Conservation (phyloP, 2,113 vertebrate genomes). For the Sceloporus undulatus region DNA sequence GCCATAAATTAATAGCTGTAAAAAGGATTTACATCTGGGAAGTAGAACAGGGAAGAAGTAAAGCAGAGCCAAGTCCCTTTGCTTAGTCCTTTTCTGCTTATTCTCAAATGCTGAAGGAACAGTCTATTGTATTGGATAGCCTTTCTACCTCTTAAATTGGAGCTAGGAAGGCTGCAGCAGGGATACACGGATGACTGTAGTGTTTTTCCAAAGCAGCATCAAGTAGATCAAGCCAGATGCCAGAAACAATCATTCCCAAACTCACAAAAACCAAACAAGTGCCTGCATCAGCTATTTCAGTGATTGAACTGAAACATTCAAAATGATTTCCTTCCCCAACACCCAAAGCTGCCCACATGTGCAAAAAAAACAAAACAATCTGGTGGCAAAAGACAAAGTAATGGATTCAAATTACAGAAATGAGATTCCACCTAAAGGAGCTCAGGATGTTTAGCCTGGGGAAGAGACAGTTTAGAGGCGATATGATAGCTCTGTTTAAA, state of each 20-base stretch:
- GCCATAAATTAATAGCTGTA: conserved; percentile 9
- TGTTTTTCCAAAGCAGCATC: background rate
- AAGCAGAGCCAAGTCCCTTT: background rate
- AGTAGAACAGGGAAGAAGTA: background rate
- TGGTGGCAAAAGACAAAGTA: background rate
- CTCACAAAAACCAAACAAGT: background rate
- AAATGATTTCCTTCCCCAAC: background rate
- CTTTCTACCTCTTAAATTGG: background rate
- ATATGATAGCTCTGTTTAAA: too few relatives aligned
- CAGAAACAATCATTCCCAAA: background rate
- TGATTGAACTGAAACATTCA: background rate
- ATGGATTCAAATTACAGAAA: too few relatives aligned
- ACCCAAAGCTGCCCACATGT: background rate
- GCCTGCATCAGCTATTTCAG: background rate
- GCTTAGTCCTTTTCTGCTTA: too few relatives aligned
- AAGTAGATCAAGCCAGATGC: too few relatives aligned
- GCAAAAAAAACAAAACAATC: too few relatives aligned
- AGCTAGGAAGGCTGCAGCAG: background rate
- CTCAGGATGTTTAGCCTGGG: too few relatives aligned
- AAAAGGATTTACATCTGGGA: background rate
- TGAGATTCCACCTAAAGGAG: too few relatives aligned
- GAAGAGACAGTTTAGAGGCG: too few relatives aligned
- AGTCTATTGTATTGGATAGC: background rate
- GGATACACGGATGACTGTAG: background rate
- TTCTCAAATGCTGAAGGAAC: background rate